Evolutionary conservation across 2,113 vertebrate genomes (phyloP).

Genomic region (Rhinoptilus africanus): DNA sequence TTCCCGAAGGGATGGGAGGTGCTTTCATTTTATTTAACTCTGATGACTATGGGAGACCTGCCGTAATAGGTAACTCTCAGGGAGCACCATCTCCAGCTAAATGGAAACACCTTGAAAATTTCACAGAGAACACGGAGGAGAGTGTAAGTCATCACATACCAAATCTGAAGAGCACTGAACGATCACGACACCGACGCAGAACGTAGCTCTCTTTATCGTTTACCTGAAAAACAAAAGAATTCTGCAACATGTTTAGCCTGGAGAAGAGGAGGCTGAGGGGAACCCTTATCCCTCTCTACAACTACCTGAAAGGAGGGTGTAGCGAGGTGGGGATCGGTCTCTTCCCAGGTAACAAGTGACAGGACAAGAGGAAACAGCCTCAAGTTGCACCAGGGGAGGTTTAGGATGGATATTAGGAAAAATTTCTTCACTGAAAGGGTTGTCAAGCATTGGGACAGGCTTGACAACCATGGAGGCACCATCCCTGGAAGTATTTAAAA

Average conservation of each 20-base stretch:
- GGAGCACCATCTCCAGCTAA: neutral
- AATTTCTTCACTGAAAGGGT: neutral
- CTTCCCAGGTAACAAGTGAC: neutral
- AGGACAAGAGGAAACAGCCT: neutral
- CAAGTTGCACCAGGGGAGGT: neutral
- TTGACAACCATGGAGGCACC: neutral
- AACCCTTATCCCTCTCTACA: neutral
- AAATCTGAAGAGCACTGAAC: neutral
- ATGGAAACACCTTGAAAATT: constrained; percentile 2
- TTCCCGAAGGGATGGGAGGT: neutral
- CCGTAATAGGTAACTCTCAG: neutral
- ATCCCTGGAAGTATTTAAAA: neutral
- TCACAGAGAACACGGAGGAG: neutral
- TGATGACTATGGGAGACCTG: neutral
- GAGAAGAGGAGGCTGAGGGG: neutral
- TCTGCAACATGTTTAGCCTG: neutral
- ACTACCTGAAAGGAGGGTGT: neutral
- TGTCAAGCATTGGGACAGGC: neutral
- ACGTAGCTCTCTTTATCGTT: neutral
- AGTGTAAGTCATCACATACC: neutral
- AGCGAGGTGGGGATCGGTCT: too few species aligned
- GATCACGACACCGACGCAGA: accelerated
- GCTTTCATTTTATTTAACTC: neutral
- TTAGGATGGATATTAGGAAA: neutral
- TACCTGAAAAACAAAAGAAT: neutral